These are phyloP conservation scores for Oncorhynchus masou DNA, from an alignment of 2,113 vertebrate species.

Conservation along the genomic window DNA sequence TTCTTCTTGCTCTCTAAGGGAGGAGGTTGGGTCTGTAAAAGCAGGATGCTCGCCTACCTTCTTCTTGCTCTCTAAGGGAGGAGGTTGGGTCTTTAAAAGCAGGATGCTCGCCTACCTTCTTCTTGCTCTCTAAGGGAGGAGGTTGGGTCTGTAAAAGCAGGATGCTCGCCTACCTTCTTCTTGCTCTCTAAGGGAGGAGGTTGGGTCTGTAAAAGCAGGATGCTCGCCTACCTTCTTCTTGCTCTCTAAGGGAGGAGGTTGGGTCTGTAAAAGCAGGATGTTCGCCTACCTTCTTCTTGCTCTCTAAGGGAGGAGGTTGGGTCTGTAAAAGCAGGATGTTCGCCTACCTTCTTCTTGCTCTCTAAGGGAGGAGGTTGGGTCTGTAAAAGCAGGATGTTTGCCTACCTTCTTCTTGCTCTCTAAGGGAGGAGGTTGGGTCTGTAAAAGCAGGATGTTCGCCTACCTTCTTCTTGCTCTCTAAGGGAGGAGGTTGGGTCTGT, in stretches of 20 bases:
- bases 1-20: constrained; percentile 80
- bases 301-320: constrained; percentile 77
- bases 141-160: constrained; percentile 60
- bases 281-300: constrained; percentile 82
- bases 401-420: constrained; percentile 83
- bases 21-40: constrained; percentile 69
- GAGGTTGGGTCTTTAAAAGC: constrained; percentile 65
- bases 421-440: constrained; percentile 75
- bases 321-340: background rate
- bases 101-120: constrained; percentile 75
- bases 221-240: constrained; percentile 81
- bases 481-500: constrained; percentile 72
- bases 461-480: constrained; percentile 85
- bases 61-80: constrained; percentile 79
- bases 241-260: constrained; percentile 77
- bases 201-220: constrained; percentile 38
- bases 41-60: constrained; percentile 72
- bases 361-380: constrained; percentile 77
- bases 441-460: background rate
- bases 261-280: constrained; percentile 18
- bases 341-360: constrained; percentile 83
- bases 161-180: constrained; percentile 79
- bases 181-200: constrained; percentile 78
- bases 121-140: constrained; percentile 77
- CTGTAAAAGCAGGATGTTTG: background rate